Percentiles rank a stretch among this genome's conserved stretches.
Evolutionary conservation across 2,113 vertebrate genomes (phyloP).

Genomic region (Microcebus jonahi): DNA sequence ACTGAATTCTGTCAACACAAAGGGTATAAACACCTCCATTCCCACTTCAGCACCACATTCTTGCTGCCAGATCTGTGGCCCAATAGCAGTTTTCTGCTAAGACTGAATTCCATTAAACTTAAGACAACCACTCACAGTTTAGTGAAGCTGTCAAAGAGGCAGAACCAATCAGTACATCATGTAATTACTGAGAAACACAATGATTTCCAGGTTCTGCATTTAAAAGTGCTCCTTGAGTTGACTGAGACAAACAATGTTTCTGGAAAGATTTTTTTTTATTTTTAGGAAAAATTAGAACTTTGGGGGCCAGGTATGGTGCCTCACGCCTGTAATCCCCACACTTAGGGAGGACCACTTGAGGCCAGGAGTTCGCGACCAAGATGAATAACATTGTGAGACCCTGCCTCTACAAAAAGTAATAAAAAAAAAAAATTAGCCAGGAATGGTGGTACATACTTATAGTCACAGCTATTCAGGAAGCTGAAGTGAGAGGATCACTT

Average conservation of each 20-base stretch:
- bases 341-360: no score
- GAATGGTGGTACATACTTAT: no score
- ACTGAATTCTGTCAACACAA: conserved; percentile 53
- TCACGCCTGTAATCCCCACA: no score
- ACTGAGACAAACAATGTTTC: conserved; percentile 9
- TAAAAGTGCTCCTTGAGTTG: neutral
- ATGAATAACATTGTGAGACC: no score
- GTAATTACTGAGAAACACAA: conserved; percentile 44
- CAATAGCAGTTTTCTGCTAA: conserved; percentile 7
- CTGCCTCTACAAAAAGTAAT: no score
- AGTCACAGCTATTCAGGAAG: no score
- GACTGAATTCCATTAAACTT: conserved; percentile 26
- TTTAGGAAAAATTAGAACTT: neutral
- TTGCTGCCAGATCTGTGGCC: neutral
- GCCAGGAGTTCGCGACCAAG: no score
- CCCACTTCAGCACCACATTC: neutral
- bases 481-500: no score
- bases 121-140: conserved; percentile 30
- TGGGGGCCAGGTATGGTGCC: neutral
- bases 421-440: no score
- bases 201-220: conserved; percentile 48
- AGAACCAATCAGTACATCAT: conserved; percentile 44
- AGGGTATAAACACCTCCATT: neutral
- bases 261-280: neutral
- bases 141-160: conserved; percentile 33